phyloP scores from a whole-genome alignment of 2,888 invertebrate species.

The Xylophagus ater region DNA sequence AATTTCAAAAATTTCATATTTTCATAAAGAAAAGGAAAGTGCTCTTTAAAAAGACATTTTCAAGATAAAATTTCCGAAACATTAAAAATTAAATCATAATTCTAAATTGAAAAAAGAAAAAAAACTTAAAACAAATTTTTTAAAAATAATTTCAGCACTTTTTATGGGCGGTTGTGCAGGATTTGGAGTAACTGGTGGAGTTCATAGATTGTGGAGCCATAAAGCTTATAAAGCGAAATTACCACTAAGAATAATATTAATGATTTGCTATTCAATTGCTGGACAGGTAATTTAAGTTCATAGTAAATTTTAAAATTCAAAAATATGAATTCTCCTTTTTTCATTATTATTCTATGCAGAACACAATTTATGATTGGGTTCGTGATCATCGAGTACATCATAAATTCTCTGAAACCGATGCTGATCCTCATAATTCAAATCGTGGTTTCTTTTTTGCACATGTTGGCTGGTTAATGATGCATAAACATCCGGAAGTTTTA shows the following conservation, averaged over 20 bases:
- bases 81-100: too few species aligned
- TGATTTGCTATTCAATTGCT: constrained; percentile 49
- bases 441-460: constrained; percentile 88
- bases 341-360: constrained; percentile 48
- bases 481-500: constrained; percentile 77
- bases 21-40: too few species aligned
- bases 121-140: too few species aligned
- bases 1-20: too few species aligned
- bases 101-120: too few species aligned
- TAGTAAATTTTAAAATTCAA: neutral
- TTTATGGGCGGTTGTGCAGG: constrained; percentile 47
- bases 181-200: constrained; percentile 59
- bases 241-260: constrained; percentile 47
- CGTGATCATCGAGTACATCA: constrained; percentile 71
- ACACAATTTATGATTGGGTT: constrained; percentile 80
- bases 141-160: constrained; percentile 41
- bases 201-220: constrained; percentile 57
- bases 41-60: too few species aligned
- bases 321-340: constrained; percentile 30
- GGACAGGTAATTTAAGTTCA: constrained; percentile 47
- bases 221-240: constrained; percentile 54
- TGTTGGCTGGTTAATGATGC: constrained; percentile 84
- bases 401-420: constrained; percentile 71
- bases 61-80: too few species aligned
- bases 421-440: constrained; percentile 70